These are phyloP conservation scores for Australoheros facetus DNA, from an alignment of 2,797 vertebrate genomes.

Conservation along the genomic window DNA sequence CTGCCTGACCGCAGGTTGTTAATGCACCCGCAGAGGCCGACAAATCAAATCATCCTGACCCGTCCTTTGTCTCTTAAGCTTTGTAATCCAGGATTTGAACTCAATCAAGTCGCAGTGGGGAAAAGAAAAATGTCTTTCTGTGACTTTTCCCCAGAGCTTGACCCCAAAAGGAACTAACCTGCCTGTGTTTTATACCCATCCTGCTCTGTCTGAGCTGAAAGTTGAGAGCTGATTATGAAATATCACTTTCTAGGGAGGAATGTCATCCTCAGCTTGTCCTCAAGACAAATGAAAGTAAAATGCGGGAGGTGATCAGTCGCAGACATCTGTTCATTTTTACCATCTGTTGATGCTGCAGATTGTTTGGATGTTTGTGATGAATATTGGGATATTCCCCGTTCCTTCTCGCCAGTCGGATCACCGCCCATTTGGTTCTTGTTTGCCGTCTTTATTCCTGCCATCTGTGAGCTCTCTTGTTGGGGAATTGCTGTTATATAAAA, in stretches of 20 bases:
- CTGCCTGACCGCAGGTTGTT: slow-evolving; percentile 22
- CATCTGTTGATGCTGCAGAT: slow-evolving; percentile 33
- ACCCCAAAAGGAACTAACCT: background rate
- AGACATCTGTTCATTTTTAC: slow-evolving; percentile 37
- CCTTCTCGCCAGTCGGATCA: background rate
- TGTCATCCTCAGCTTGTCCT: background rate
- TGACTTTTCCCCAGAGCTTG: slow-evolving; percentile 7
- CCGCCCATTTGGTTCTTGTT: background rate
- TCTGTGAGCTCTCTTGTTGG: slow-evolving; percentile 25
- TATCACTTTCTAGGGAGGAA: background rate
- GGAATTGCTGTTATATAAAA: slow-evolving; percentile 28
- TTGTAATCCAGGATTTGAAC: slow-evolving; percentile 64
- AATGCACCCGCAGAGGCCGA: slow-evolving; percentile 7
- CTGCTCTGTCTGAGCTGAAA: background rate
- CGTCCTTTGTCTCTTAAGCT: slow-evolving; percentile 54
- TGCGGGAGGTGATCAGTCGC: background rate
- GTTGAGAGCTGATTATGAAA: background rate
- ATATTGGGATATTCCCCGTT: slow-evolving; percentile 16
- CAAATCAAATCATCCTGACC: slow-evolving; percentile 55
- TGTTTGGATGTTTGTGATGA: slow-evolving; percentile 16
- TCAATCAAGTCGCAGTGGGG: slow-evolving; percentile 34
- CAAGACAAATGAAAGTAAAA: slow-evolving; percentile 13
- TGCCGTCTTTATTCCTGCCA: slow-evolving; percentile 33
- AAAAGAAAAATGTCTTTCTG: slow-evolving; percentile 13
- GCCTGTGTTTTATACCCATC: background rate